phyloP scores from a whole-genome alignment of 2,113 vertebrate genomes.

The Brachionichthys hirsutus region DNA sequence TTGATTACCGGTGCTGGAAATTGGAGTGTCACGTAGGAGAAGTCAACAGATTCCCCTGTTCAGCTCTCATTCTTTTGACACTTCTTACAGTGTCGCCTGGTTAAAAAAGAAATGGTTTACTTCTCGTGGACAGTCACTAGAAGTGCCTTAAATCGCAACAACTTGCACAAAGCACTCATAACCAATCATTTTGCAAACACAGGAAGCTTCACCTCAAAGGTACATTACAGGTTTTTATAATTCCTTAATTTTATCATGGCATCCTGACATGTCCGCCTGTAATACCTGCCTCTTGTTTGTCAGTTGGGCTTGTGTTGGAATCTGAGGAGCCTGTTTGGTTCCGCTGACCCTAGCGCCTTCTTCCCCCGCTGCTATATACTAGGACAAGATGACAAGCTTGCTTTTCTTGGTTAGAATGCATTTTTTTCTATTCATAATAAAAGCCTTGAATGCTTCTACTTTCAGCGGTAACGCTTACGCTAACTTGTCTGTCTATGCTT shows the following conservation, averaged over 20 bases:
- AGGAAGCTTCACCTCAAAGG: constrained; percentile 87
- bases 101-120: constrained; percentile 81
- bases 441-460: too few species aligned
- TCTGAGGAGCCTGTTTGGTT: constrained; percentile 86
- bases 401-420: constrained; percentile 90
- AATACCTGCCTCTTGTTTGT: neutral
- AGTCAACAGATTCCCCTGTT: neutral
- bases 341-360: constrained; percentile 81
- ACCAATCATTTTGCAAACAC: constrained; percentile 83
- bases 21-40: too few species aligned
- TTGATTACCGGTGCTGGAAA: too few species aligned
- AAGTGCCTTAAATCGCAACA: constrained; percentile 57
- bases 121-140: constrained; percentile 85
- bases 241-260: too few species aligned
- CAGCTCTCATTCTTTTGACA: neutral
- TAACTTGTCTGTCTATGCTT: constrained; percentile 14
- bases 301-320: constrained; percentile 88
- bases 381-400: constrained; percentile 79
- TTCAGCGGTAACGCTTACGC: too few species aligned
- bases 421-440: too few species aligned
- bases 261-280: neutral
- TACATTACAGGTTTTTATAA: constrained; percentile 1
- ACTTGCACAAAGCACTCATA: constrained; percentile 83
- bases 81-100: constrained; percentile 78
- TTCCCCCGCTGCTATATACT: constrained; percentile 90